Evolutionary conservation across 1,140 invertebrate species (phyloP).

Genomic region (Plectrocnemia conspersa): DNA sequence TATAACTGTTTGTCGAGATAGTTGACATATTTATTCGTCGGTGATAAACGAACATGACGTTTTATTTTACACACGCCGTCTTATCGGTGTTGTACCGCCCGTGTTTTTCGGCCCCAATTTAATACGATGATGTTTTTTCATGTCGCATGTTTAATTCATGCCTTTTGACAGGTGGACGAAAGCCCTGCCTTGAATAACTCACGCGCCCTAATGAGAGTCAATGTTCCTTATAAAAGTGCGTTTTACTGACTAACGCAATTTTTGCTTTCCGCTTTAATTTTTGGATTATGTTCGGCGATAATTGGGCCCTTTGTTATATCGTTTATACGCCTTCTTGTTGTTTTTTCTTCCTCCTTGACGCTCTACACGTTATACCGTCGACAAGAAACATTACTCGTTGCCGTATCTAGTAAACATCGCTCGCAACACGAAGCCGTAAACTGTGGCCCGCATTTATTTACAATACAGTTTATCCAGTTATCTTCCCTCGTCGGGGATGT

Average conservation of each 20-base stretch:
- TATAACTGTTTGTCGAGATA: too few species aligned
- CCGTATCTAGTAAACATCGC: slow-evolving; percentile 22
- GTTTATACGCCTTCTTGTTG: too few species aligned
- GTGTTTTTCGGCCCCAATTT: too few species aligned
- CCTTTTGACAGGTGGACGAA: slow-evolving; percentile 3
- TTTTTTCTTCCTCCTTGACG: too few species aligned
- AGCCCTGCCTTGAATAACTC: slow-evolving; percentile 16
- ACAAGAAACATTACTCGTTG: slow-evolving; percentile 21
- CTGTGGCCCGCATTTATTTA: slow-evolving; percentile 13
- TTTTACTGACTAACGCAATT: too few species aligned
- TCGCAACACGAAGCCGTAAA: slow-evolving; percentile 1
- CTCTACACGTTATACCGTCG: slow-evolving; percentile 23
- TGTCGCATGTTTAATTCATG: slow-evolving; percentile 8
- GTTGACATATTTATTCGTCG: too few species aligned
- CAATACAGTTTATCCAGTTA: slow-evolving; percentile 21
- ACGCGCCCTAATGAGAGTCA: slow-evolving; percentile 20
- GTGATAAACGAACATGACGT: too few species aligned
- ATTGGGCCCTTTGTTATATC: slow-evolving; percentile 1
- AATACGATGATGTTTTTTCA: too few species aligned
- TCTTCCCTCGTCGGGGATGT: neutral
- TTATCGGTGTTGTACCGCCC: too few species aligned
- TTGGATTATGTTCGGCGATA: slow-evolving; percentile 14
- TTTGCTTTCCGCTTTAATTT: slow-evolving; percentile 24
- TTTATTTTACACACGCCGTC: too few species aligned
- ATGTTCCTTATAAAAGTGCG: slow-evolving; percentile 25